Evolutionary conservation across 1,140 invertebrate species (phyloP), one percentile per base, ranked within the genome.

Genomic region (Aphelenchoides besseyi): DNA sequence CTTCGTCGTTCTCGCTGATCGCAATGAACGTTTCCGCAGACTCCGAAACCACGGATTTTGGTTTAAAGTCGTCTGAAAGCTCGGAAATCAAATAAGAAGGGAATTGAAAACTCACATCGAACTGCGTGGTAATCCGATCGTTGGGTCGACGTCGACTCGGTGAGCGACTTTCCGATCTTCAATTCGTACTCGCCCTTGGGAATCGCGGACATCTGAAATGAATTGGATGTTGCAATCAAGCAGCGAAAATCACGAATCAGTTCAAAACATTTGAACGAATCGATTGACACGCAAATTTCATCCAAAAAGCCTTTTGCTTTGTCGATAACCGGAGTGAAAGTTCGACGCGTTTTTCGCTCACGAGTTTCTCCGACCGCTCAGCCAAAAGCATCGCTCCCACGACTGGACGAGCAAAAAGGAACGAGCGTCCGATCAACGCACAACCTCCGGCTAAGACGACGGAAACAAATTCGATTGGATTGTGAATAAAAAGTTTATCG

Each of bases 61-160:
- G 63, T 30, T 66, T 66, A 3, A 66, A 66, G 30, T 66, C 63
- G 32, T 66, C 63, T 66, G 63, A n/a, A 35, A 66, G 30, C 30
- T 2, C 12, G 12, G 23, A 66, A n/a, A 35, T 66, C 12, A 33
- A 37, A 37, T 12, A 61, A 59, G 9, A 41, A 61, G 28, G n/a
- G 2, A 1, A n/a, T 30, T 1, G 30, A 28, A 36, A 61, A 61
- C 63, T 66, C 32, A 66, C 63, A 66, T 66, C 63, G 0, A 16
- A 66, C 16, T n/a, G 63, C 23, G 3, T 66, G 63, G 30, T 66
- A 66, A n/a, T 66, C 63, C 36, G 12, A 12, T 66, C 55, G 5
- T 23, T 59, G 12, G 41, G n/a, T 66, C 23, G 30, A 36, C 16
- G 32, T 16, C 33, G 59, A 66, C 30, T 37, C 23, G n/a, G 1